These are phyloP conservation scores for Saguinus midas DNA, from an alignment of 2,113 vertebrate genomes.

Conservation along the genomic window DNA sequence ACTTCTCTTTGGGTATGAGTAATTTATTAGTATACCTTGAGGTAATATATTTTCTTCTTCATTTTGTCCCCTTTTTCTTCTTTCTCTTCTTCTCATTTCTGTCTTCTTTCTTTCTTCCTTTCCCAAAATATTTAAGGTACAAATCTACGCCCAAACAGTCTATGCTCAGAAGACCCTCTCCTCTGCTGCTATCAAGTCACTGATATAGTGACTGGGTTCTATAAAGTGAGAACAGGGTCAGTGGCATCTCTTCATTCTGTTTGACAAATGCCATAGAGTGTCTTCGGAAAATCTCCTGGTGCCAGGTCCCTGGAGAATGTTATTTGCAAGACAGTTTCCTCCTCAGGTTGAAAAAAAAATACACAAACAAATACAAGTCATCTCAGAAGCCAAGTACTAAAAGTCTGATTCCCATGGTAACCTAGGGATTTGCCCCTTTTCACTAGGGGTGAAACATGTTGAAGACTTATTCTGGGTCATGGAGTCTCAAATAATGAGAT, in stretches of 20 bases:
- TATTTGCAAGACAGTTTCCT: neutral
- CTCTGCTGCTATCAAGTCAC: neutral
- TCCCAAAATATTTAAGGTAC: neutral
- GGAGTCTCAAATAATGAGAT: neutral
- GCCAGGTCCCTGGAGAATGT: neutral
- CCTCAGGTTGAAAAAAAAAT: slow-evolving; percentile 29
- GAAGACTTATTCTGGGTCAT: neutral
- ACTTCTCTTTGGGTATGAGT: neutral
- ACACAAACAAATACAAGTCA: neutral
- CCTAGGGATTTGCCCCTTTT: neutral
- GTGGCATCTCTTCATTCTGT: neutral
- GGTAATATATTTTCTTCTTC: neutral
- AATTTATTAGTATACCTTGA: neutral
- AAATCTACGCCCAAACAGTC: neutral
- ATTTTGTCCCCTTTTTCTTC: neutral
- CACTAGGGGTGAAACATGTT: neutral
- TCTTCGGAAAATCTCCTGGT: neutral
- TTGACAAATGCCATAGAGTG: neutral
- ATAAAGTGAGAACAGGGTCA: neutral
- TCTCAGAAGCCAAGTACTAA: neutral
- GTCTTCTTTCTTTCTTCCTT: neutral
- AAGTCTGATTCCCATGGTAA: neutral
- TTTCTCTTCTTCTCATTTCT: neutral
- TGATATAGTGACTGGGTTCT: neutral
- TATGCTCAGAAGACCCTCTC: neutral